Evolutionary conservation across 2,888 invertebrate genomes (phyloP).

Genomic region (Acanthacorydalis orientalis): DNA sequence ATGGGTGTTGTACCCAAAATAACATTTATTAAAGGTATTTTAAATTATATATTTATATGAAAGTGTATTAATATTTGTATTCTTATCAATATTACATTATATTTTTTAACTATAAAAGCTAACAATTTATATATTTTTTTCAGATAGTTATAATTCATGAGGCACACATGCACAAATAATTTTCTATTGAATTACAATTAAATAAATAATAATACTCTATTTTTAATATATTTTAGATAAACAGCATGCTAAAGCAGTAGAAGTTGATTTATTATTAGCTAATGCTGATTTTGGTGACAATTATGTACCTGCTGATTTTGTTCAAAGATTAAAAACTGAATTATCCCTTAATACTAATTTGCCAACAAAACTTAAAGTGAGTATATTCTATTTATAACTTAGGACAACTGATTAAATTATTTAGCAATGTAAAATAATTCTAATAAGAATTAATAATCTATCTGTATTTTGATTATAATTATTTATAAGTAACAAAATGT

Average conservation of each 20-base stretch:
- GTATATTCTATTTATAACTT: neutral
- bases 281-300: constrained; percentile 54
- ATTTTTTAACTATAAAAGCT: no score
- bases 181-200: neutral
- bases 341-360: constrained; percentile 29
- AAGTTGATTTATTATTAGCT: constrained; percentile 41
- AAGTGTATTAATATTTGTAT: no score
- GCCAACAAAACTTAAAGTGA: constrained; percentile 33
- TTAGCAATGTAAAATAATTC: no score
- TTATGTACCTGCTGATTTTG: constrained; percentile 30
- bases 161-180: no score
- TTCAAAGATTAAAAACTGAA: constrained; percentile 19
- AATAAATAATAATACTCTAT: neutral
- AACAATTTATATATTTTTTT: no score
- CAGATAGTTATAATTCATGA: no score
- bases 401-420: no score
- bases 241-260: constrained; percentile 31
- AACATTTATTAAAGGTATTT: constrained; percentile 47
- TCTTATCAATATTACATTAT: no score
- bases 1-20: constrained; percentile 64
- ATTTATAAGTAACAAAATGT: no score
- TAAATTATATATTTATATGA: neutral
- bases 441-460: no score
- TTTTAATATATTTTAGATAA: constrained; percentile 30
- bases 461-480: no score